Evolutionary conservation across 2,113 vertebrate genomes (phyloP), one percentile per base, ranked within the genome.

Genomic region (Epinephelus cyanopodus): DNA sequence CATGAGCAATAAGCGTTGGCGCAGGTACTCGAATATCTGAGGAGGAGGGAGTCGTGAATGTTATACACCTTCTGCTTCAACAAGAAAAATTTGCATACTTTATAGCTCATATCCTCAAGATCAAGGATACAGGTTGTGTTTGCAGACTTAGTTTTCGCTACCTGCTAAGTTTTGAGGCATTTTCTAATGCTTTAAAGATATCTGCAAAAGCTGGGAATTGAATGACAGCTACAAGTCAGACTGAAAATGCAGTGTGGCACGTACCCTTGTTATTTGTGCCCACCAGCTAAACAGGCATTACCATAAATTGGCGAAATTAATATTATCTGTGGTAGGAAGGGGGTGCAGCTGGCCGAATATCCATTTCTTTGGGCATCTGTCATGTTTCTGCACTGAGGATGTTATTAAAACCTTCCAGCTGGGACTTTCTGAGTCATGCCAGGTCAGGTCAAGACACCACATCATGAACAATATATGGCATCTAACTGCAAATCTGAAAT

Each of bases 41-140:
- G 72, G n/a, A 45, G 79, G 72, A 53, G 71, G 54, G 29, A 61
- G 71, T 53, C 53, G 70, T 67, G 63, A 82, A 54, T 25, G 39
- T 33, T 21, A 48, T 18, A 52, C 52, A 50, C 61, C 39, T 25
- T 53, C 13, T 73, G 21, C 27, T 19, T 62, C 10, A 39, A 64
- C 48, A 37, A 56, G 53, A 39, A 50, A 37, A 25, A 15, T 23
- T 4, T 52, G 19, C 68, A 47, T 57, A 12, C 19, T 37, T 1
- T 39, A 13, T 52, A 17, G 23, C 18, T 74, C 57, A n/a, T 9
- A 17, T 61, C 21, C 19, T 37, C 15, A 68, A 60, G 27, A 45
- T 58, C 53, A 52, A 50, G 18, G 4, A 21, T 25, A 25, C 15
- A 68, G 14, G 29, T 69, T 52, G 37, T 39, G 8, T 48, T 25